Conservation (phyloP, 2,113 vertebrate genomes). For the Prietella phreatophila region DNA sequence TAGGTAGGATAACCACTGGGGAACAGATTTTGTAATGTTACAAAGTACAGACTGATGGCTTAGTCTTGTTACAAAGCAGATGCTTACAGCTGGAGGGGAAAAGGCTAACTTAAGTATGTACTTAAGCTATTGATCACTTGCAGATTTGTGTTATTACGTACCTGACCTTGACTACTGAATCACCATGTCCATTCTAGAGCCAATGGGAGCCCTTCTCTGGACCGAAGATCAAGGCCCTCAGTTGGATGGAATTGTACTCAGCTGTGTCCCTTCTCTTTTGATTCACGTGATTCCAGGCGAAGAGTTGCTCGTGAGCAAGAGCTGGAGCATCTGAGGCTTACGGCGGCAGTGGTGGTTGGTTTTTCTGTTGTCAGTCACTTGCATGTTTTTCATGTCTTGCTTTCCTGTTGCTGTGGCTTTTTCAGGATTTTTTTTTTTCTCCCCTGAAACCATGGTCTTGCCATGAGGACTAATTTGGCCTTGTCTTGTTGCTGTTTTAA, state of each 20-base stretch:
- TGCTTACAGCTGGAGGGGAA: too few relatives aligned
- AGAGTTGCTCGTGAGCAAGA: neutral
- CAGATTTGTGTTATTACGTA: too few relatives aligned
- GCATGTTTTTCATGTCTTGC: neutral
- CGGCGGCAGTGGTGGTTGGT: neutral
- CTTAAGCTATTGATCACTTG: too few relatives aligned
- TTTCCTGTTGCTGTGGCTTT: neutral
- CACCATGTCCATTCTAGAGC: neutral
- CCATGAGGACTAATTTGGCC: neutral
- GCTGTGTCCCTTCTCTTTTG: conserved; percentile 29
- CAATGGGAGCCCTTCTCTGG: neutral
- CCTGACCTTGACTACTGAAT: neutral
- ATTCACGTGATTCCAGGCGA: conserved; percentile 15
- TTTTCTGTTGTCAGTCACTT: too few relatives aligned
- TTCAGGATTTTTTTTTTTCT: neutral
- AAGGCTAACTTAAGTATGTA: too few relatives aligned
- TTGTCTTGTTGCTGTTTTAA: neutral
- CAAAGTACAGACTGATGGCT: too few relatives aligned
- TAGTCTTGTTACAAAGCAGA: too few relatives aligned
- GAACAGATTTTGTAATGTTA: too few relatives aligned
- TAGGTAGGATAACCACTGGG: too few relatives aligned
- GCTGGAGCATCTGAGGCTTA: neutral
- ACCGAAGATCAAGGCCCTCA: neutral
- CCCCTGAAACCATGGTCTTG: neutral
- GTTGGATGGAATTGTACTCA: neutral